Conservation (phyloP, 1,140 invertebrate genomes). For the Araneus ventricosus region DNA sequence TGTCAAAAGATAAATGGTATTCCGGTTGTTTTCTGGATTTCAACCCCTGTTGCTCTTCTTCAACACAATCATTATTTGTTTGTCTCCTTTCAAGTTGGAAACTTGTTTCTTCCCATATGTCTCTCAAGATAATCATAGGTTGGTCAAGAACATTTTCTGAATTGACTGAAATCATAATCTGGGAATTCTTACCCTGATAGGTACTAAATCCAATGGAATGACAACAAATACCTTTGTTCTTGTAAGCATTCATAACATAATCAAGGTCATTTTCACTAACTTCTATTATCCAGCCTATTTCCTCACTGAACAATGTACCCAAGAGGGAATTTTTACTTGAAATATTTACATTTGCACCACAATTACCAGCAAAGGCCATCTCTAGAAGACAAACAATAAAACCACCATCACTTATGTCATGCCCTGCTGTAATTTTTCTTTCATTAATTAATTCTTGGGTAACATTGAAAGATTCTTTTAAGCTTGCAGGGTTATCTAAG, state of each 20-base stretch:
- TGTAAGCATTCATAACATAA: constrained; percentile 84
- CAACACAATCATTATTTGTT: constrained; percentile 88
- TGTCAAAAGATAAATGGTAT: constrained; percentile 86
- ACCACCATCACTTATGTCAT: constrained; percentile 98
- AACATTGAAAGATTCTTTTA: constrained; percentile 88
- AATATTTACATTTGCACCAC: constrained; percentile 87
- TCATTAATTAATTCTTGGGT: constrained; percentile 91
- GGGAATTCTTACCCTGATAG: constrained; percentile 43
- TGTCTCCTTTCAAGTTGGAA: constrained; percentile 92
- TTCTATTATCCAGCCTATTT: constrained; percentile 95
- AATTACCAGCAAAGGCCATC: constrained; percentile 96
- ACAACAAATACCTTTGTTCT: constrained; percentile 84
- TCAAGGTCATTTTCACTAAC: constrained; percentile 83
- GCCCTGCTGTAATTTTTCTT: constrained; percentile 89
- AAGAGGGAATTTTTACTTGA: constrained; percentile 37
- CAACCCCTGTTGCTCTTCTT: constrained; percentile 84
- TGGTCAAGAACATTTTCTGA: constrained; percentile 83
- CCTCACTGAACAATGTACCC: constrained; percentile 90
- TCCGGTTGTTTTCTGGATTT: constrained; percentile 77
- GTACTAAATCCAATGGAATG: constrained; percentile 85
- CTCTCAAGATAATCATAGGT: constrained; percentile 85
- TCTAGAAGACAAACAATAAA: constrained; percentile 93
- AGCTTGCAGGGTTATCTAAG: constrained; percentile 85
- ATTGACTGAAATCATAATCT: constrained; percentile 39
- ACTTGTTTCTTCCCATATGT: constrained; percentile 97